Evolutionary conservation across 2,797 vertebrate species (phyloP).

Genomic region (Corythornis leucogaster): DNA sequence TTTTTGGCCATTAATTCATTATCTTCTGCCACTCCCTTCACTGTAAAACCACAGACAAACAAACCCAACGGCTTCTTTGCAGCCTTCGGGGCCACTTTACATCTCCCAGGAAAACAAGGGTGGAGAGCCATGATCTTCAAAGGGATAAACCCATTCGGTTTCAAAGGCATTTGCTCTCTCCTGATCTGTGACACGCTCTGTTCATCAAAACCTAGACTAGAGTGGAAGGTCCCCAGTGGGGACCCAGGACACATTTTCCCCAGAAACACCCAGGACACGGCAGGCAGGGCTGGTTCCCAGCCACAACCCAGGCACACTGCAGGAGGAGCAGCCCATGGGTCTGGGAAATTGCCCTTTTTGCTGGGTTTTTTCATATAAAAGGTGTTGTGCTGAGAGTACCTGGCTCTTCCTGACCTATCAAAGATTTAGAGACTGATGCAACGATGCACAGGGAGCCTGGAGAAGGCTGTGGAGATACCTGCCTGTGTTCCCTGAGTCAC

Average conservation of each 20-base stretch:
- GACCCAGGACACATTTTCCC: too few relatives aligned
- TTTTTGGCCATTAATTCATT: background rate
- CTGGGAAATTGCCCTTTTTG: background rate
- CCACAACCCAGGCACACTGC: fast-evolving
- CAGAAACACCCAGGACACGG: background rate
- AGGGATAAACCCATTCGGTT: background rate
- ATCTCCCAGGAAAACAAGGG: background rate
- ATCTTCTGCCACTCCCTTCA: background rate
- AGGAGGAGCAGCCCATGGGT: background rate
- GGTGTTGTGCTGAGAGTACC: background rate
- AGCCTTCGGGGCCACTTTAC: background rate
- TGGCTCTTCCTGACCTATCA: background rate
- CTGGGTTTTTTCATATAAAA: background rate
- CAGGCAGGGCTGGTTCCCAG: background rate
- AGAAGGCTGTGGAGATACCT: background rate
- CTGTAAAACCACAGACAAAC: background rate
- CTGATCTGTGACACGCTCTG: background rate
- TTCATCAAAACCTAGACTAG: background rate
- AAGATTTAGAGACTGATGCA: background rate
- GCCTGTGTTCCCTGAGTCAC: background rate
- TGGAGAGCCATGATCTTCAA: background rate
- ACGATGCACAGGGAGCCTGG: background rate
- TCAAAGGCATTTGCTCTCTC: background rate
- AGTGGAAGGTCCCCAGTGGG: background rate
- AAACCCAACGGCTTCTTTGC: background rate